Percentiles rank a stretch among this genome's conserved stretches.
phyloP scores from a whole-genome alignment of 2,888 invertebrate species.

The Diplolepis rosae region DNA sequence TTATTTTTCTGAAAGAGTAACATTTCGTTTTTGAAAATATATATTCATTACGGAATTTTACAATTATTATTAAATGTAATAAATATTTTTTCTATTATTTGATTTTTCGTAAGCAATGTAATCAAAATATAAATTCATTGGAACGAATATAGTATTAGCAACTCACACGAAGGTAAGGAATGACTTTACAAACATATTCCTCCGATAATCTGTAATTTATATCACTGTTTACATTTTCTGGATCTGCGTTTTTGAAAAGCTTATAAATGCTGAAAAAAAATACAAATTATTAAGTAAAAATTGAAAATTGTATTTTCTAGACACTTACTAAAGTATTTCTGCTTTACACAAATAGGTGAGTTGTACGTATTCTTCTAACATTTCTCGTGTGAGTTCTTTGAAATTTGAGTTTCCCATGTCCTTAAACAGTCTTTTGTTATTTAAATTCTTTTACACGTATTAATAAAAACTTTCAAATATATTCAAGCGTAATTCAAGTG shows the following conservation, averaged over 20 bases:
- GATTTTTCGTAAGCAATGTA: too few relatives aligned
- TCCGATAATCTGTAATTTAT: background rate
- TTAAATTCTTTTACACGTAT: too few relatives aligned
- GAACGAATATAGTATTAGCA: background rate
- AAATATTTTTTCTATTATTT: too few relatives aligned
- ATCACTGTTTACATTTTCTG: constrained; percentile 77
- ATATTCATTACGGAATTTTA: too few relatives aligned
- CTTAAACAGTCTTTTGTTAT: too few relatives aligned
- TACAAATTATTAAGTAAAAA: background rate
- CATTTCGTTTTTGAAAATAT: too few relatives aligned
- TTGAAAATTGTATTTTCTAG: background rate
- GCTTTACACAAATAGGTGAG: constrained; percentile 79
- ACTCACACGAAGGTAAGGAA: constrained; percentile 18
- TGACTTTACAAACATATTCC: background rate
- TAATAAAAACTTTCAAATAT: background rate
- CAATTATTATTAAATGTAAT: too few relatives aligned
- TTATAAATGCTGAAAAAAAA: constrained; percentile 63
- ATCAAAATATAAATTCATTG: too few relatives aligned
- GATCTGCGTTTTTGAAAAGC: constrained; percentile 76
- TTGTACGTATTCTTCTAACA: constrained; percentile 78
- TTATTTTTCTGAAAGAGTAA: too few relatives aligned
- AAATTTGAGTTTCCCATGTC: constrained; percentile 75
- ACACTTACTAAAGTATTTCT: constrained; percentile 74
- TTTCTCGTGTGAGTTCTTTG: constrained; percentile 76
- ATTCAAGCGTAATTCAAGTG: too few relatives aligned